A percentile compares a stretch with the other conserved stretches of the same genome.
These are phyloP conservation scores for Dasyornis broadbenti DNA, from an alignment of 2,113 vertebrate species.

Conservation along the genomic window DNA sequence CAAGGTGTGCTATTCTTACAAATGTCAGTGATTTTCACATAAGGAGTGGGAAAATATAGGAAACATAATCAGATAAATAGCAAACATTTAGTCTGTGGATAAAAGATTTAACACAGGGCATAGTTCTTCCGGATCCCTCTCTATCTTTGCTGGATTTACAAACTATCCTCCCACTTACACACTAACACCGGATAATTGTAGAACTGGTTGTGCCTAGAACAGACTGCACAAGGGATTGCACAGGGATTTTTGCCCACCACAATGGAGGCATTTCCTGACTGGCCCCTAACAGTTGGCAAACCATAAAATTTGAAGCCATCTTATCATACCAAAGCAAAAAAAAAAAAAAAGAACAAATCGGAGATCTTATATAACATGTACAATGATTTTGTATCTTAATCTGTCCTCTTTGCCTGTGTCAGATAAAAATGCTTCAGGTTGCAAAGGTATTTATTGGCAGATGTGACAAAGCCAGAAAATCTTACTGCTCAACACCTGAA, in stretches of 20 bases:
- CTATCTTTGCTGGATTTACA: background rate
- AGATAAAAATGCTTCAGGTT: background rate
- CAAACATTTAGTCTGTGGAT: background rate
- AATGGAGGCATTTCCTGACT: background rate
- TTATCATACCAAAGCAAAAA: background rate
- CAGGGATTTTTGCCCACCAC: background rate
- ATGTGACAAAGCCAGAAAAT: background rate
- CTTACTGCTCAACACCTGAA: background rate
- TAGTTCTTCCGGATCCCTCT: background rate
- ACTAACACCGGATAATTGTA: background rate
- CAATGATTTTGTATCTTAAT: background rate
- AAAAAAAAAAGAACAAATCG: background rate
- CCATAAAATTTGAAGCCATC: background rate
- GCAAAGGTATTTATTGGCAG: background rate
- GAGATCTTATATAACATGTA: background rate
- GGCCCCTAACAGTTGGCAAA: background rate
- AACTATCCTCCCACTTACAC: background rate
- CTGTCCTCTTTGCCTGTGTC: background rate
- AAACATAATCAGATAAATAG: background rate
- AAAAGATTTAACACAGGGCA: background rate
- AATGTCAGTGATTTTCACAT: background rate
- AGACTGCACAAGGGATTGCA: background rate
- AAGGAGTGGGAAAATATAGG: fast-evolving
- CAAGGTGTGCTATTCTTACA: background rate
- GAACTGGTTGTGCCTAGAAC: background rate